Conservation (phyloP, 2,888 invertebrate species). For the Ormyrus nitidulus region DNA sequence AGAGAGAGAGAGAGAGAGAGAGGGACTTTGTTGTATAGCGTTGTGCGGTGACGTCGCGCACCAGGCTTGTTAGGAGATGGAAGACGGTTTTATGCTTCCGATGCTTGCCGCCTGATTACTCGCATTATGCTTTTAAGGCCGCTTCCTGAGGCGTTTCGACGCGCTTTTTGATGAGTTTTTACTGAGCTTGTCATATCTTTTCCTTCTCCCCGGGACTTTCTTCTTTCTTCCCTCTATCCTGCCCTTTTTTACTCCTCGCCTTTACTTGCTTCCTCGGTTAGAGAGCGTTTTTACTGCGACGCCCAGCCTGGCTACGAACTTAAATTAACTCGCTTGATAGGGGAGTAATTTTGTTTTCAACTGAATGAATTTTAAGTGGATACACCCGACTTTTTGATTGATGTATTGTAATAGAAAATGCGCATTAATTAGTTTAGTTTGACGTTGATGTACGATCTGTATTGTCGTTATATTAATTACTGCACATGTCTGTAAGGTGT, state of each 20-base stretch:
- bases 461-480: too few relatives aligned
- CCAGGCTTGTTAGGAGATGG: constrained; percentile 38
- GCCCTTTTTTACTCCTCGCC: not conserved
- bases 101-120: constrained; percentile 47
- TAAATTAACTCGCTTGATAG: constrained; percentile 46
- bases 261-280: not conserved
- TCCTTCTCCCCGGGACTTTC: not conserved
- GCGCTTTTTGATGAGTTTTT: constrained; percentile 25
- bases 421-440: not conserved
- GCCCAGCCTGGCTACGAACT: constrained; percentile 7
- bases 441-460: not conserved
- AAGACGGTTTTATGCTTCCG: constrained; percentile 42
- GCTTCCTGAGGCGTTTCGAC: constrained; percentile 7
- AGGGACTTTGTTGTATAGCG: not conserved
- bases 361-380: constrained; percentile 50
- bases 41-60: not conserved
- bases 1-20: not conserved
- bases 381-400: not conserved
- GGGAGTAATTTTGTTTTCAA: constrained; percentile 27
- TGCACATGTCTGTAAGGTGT: too few relatives aligned
- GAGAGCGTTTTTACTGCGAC: constrained; percentile 3
- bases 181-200: not conserved
- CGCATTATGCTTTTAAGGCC: constrained; percentile 35
- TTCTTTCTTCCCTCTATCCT: not conserved
- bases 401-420: constrained; percentile 12